phyloP scores from a whole-genome alignment of 2,888 invertebrate species.

The Caenorhabditis auriculariae region DNA sequence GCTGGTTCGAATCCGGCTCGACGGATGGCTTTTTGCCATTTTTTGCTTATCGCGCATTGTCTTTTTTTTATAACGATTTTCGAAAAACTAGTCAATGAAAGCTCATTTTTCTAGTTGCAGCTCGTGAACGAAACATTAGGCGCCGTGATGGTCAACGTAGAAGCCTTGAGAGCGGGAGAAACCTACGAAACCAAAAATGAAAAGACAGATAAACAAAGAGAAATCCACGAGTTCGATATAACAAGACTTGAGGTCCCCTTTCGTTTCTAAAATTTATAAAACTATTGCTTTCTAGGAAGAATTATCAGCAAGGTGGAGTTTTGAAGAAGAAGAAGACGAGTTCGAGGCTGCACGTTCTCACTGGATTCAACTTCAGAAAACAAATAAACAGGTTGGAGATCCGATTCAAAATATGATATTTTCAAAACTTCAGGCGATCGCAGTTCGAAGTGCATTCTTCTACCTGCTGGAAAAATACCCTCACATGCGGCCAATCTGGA shows the following conservation, averaged over 20 bases:
- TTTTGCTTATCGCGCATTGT: too few relatives aligned
- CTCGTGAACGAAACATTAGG: constrained; percentile 31
- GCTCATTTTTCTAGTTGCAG: constrained; percentile 23
- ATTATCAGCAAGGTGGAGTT: constrained; percentile 1
- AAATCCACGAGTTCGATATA: not conserved
- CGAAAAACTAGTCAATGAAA: too few relatives aligned
- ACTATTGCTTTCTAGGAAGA: constrained; percentile 7
- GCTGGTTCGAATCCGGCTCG: constrained; percentile 38
- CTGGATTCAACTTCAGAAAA: constrained; percentile 58
- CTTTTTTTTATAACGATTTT: too few relatives aligned
- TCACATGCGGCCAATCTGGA: constrained; percentile 59
- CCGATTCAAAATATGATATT: not conserved
- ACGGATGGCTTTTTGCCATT: constrained; percentile 10
- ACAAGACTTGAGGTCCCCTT: not conserved
- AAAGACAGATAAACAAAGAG: too few relatives aligned
- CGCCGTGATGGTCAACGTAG: constrained; percentile 22
- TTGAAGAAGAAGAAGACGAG: constrained; percentile 17
- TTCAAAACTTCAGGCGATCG: constrained; percentile 13
- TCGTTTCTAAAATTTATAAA: not conserved
- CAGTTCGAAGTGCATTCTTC: constrained; percentile 40
- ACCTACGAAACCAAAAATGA: constrained; percentile 23
- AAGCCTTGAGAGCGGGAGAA: not conserved
- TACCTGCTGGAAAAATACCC: constrained; percentile 51
- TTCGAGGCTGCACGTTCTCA: constrained; percentile 49
- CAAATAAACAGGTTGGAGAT: constrained; percentile 46